Evolutionary conservation across 2,797 vertebrate genomes (phyloP).

Genomic region (Parauchenoglanis ngamensis): DNA sequence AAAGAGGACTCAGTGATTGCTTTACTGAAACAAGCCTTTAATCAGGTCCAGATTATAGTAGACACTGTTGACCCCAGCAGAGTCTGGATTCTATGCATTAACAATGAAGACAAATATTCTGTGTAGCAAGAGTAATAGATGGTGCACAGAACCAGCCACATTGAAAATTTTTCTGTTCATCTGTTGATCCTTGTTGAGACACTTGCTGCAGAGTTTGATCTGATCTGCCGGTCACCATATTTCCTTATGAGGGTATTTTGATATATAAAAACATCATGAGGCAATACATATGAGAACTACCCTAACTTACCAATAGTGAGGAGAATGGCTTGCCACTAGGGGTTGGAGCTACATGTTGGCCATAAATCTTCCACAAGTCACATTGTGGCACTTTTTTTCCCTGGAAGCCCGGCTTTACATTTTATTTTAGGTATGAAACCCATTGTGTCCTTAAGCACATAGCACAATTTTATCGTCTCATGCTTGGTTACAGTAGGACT

Average conservation of each 20-base stretch:
- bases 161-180: not conserved
- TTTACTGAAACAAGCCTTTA: conserved; percentile 37
- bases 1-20: conserved; percentile 30
- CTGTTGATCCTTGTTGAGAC: not conserved
- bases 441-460: conserved; percentile 1
- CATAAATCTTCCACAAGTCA: conserved; percentile 7
- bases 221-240: not conserved
- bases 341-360: not conserved
- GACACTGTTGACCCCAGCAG: not conserved
- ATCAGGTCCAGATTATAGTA: conserved; percentile 28
- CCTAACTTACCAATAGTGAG: not conserved
- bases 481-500: not conserved
- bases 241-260: not conserved
- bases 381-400: not conserved
- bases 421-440: not conserved
- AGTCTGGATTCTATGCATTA: not conserved
- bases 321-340: not conserved
- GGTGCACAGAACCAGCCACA: not conserved
- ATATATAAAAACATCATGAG: not conserved
- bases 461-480: not conserved
- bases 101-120: conserved; percentile 4
- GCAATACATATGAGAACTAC: not conserved
- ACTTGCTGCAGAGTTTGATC: conserved; percentile 9
- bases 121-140: not conserved
- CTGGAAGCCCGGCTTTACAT: not conserved